phyloP scores from a whole-genome alignment of 2,888 invertebrate genomes.

The Hipparchia semele region DNA sequence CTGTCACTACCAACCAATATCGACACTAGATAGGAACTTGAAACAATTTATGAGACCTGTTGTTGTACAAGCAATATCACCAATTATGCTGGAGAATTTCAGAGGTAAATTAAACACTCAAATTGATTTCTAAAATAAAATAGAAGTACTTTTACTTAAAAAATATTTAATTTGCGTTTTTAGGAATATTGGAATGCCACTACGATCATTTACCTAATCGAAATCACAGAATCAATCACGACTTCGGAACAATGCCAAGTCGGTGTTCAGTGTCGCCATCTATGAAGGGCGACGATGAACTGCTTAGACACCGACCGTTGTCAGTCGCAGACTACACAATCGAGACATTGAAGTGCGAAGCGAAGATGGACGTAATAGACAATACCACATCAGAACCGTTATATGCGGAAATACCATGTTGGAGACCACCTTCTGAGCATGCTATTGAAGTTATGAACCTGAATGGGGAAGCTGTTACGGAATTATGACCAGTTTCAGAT shows the following conservation, averaged over 20 bases:
- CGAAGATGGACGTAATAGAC: slow-evolving; percentile 69
- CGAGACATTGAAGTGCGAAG: slow-evolving; percentile 75
- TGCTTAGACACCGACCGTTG: slow-evolving; percentile 54
- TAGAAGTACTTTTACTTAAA: background rate
- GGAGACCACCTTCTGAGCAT: slow-evolving; percentile 76
- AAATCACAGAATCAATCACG: slow-evolving; percentile 55
- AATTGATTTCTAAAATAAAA: background rate
- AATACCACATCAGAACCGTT: slow-evolving; percentile 81
- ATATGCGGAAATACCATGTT: slow-evolving; percentile 87
- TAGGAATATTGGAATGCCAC: slow-evolving; percentile 83
- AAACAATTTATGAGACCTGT: slow-evolving; percentile 81
- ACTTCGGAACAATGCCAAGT: slow-evolving; percentile 56
- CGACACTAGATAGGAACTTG: slow-evolving; percentile 73
- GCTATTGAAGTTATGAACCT: slow-evolving; percentile 71
- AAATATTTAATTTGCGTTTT: slow-evolving; percentile 21
- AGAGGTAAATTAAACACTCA: slow-evolving; percentile 63
- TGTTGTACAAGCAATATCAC: slow-evolving; percentile 76
- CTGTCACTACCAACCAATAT: slow-evolving; percentile 80
- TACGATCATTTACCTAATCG: slow-evolving; percentile 83
- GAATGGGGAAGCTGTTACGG: slow-evolving; percentile 78
- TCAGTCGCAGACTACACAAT: slow-evolving; percentile 70
- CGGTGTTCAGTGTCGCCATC: slow-evolving; percentile 66
- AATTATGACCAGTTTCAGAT: slow-evolving; percentile 65
- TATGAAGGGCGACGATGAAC: slow-evolving; percentile 57
- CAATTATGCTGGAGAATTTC: slow-evolving; percentile 82